Base-by-base conservation (phyloP, 2,113 vertebrate genomes). In the Philantomba maxwellii region DNA sequence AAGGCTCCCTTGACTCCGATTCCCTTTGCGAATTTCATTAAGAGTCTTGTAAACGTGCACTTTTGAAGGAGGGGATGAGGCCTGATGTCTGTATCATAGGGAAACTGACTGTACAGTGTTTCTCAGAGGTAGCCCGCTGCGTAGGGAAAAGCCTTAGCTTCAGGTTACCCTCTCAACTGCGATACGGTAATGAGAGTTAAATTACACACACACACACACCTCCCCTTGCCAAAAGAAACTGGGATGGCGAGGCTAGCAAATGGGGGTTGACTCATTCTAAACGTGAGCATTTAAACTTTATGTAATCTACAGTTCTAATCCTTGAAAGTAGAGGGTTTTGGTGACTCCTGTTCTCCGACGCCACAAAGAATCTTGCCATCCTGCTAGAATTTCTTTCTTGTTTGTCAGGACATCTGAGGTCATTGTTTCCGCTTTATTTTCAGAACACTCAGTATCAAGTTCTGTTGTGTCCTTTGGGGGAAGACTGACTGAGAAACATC, bases 401-500 rank as follows among this genome's bases (percentile, higher is more conserved):
- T 8, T 6, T 89, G 45, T 87, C 9, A 53, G 30, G 55, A 30
- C 16, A 19, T 83, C 45, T 83, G 86, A 96, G 55, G 84, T 90
- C 55, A 47, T 45, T 49, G 64, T 95, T 91, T 70, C 89, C 78
- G 90, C 17, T 47, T 9, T 95, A 64, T 91, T 43, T 97, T 96
- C 57, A 57, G 51, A 70, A 57, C 39, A 47, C 30, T 49, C 77
- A 89, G 2, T 93, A 33, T 49, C 5, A 21, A 83, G 39, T 66
- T 6, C 60, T 80, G 1, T 73, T 64, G 11, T 80, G 47, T 77
- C 70, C 39, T 85, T 73, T 21, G 14, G 3, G 49, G 51, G 45
- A 83, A 96, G 64, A 88, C 17, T 55, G 13, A 55, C 90, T 93
- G 94, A 95, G 86, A 93, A 87, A 15, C 11, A 82, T 30, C 43